Evolutionary conservation across 2,888 invertebrate genomes (phyloP), one percentile per base, ranked within the genome.

Genomic region (Hipparchia sbordonii): DNA sequence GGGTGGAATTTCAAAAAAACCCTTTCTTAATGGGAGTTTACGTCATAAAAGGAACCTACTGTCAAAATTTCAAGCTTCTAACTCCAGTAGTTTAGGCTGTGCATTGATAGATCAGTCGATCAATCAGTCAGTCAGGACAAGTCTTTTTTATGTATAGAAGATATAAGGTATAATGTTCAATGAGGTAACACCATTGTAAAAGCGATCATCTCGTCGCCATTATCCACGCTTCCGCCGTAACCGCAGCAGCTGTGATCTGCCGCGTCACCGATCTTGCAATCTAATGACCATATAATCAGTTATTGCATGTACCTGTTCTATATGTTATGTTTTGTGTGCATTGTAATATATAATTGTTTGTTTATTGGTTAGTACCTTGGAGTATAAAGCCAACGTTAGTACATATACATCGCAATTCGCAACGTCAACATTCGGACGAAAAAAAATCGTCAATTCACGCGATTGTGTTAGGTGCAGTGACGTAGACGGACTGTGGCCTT

Each of bases 201-300:
- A 66, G 56, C 57, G 63, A 72, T 51, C 67, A 68, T 62, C 66
- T 70, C 60, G 71, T 61, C 63, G 13, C 39, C 67, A 48, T 67
- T 66, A 73, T 69, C 9, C 59, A 59, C 51, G 67, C 59, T 65
- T 67, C 62, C 48, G 57, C 59, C 9, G 59, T 33, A 23, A 48
- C 13, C 57, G 12, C 56, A 46, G 39, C 23, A 39, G 39, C 67
- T 23, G 57, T n/a, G 10, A 10, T 5, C 12, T 9, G n/a, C n/a
- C 23, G 10, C 56, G 65, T 65, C 65, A 52, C 39, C 33, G 46
- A 9, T 13, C 13, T 33, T 65, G 65, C 52, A 52, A 65, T 23
- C 46, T 67, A 56, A 67, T 67, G 54, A 56, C 56, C 67, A 45
- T 67, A 67, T 67, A 67, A 67, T 67, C 6, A 51, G 8, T 63